Base-by-base conservation (phyloP, 1,140 invertebrate species). In the Caenorhabditis brenneri region DNA sequence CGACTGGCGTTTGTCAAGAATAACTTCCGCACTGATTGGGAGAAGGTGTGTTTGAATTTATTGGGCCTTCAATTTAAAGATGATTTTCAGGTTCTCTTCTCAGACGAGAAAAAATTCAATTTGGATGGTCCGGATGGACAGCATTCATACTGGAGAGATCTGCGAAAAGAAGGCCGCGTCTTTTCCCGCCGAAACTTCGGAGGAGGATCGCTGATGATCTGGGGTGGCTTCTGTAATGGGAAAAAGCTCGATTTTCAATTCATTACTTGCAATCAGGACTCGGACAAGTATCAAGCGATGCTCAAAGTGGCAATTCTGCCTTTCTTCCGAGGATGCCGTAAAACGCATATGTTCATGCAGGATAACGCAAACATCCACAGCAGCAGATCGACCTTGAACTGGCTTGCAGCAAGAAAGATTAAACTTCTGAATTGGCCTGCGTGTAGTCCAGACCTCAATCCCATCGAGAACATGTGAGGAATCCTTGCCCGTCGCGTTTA, bases 71-170 rank as follows among this genome's bases (percentile, higher is more conserved):
- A 27, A 22, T 10, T 2, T 74, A 12, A 9, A 15, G 19, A n/a
- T 31, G n/a, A n/a, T 10, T 49, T 80, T 58, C 36, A 86, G 86
- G 86, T 86, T 0, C 24, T 86, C 10, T 86, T 69, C n/a, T 78
- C 46, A 16, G 88, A 88, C 46, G 88, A 88, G 58, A 89, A 89
- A 53, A 89, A 90, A 82, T 90, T 87, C 42, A 89, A 89, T 83
- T 31, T 88, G 2, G 88, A 89, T 74, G 88, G 86, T 46, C 88
- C 88, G 1, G 88, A 89, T 74, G 81, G 88, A 9, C 81, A 51
- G 24, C 22, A 19, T 10, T 46, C 42, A n/a, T 89, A 89, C 83
- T 89, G 86, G 82, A 83, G 84, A 27, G 88, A 89, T 82, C 60
- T 89, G 1, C 46, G 88, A 33, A 88, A 90, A 60, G 86, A n/a